Conservation (phyloP, 2,113 vertebrate species). For the Porphyrio hochstetteri region DNA sequence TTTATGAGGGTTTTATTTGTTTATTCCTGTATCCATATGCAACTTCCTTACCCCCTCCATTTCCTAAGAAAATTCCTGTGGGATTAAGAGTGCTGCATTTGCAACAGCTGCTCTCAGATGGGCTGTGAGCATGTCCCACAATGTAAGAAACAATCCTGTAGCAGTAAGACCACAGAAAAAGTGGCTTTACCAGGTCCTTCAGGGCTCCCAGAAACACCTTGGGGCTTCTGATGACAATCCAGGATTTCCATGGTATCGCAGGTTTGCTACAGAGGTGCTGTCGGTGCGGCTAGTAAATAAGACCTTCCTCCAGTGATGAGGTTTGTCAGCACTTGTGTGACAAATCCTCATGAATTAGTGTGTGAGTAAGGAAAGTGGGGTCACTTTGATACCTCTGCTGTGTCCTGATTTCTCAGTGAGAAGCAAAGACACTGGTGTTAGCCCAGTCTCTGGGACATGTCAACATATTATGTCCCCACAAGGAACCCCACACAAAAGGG, state of each 20-base stretch:
- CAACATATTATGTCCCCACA: neutral
- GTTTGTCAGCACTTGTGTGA: neutral
- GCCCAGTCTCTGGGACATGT: neutral
- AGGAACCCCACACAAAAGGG: neutral
- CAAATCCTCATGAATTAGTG: neutral
- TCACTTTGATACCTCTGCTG: neutral
- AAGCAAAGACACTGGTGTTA: neutral
- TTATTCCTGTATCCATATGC: neutral
- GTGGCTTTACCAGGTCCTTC: neutral
- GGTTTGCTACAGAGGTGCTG: neutral
- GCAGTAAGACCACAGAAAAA: neutral
- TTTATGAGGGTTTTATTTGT: neutral
- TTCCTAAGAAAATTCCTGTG: constrained; percentile 13
- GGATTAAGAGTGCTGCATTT: neutral
- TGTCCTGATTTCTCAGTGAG: neutral
- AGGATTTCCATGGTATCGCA: neutral
- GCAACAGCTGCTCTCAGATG: neutral
- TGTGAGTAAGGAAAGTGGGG: neutral
- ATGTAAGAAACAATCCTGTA: neutral
- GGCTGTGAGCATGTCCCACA: neutral
- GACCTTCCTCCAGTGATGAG: neutral
- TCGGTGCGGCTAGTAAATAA: neutral
- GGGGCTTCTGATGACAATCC: neutral
- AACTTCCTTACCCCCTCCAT: neutral
- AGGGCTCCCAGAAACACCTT: neutral